phyloP scores from a whole-genome alignment of 1,140 invertebrate species.

The Cydia strobilella region DNA sequence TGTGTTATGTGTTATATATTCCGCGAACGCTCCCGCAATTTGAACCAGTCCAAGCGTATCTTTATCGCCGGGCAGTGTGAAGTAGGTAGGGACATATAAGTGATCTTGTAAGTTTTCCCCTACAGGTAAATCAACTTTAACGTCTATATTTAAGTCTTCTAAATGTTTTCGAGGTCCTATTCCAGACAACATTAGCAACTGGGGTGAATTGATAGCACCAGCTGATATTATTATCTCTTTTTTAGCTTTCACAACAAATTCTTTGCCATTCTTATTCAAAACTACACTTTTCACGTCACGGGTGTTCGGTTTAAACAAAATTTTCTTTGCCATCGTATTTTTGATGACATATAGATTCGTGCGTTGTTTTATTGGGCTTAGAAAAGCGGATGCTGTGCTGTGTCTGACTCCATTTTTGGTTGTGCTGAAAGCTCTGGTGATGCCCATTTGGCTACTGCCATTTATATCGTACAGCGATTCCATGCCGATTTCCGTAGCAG shows the following conservation, averaged over 20 bases:
- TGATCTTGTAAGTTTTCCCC: slow-evolving; percentile 86
- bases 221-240: slow-evolving; percentile 87
- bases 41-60: slow-evolving; percentile 37
- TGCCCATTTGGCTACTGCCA: slow-evolving; percentile 72
- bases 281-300: slow-evolving; percentile 81
- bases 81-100: slow-evolving; percentile 59
- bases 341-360: slow-evolving; percentile 85
- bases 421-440: slow-evolving; percentile 60
- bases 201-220: slow-evolving; percentile 85
- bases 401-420: slow-evolving; percentile 76
- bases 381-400: slow-evolving; percentile 78
- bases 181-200: slow-evolving; percentile 87
- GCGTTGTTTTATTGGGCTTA: slow-evolving; percentile 78
- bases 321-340: slow-evolving; percentile 82
- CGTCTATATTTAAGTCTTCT: slow-evolving; percentile 81
- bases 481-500: slow-evolving; percentile 86
- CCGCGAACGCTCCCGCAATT: slow-evolving; percentile 36
- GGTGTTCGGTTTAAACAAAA: slow-evolving; percentile 80
- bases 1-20: slow-evolving; percentile 45
- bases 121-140: slow-evolving; percentile 82
- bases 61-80: slow-evolving; percentile 41
- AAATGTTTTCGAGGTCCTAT: slow-evolving; percentile 86
- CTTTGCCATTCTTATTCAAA: slow-evolving; percentile 78
- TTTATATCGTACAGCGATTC: slow-evolving; percentile 80
- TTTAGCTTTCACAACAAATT: slow-evolving; percentile 70